phyloP scores from a whole-genome alignment of 2,113 vertebrate genomes.

The Chloroceryle aenea region DNA sequence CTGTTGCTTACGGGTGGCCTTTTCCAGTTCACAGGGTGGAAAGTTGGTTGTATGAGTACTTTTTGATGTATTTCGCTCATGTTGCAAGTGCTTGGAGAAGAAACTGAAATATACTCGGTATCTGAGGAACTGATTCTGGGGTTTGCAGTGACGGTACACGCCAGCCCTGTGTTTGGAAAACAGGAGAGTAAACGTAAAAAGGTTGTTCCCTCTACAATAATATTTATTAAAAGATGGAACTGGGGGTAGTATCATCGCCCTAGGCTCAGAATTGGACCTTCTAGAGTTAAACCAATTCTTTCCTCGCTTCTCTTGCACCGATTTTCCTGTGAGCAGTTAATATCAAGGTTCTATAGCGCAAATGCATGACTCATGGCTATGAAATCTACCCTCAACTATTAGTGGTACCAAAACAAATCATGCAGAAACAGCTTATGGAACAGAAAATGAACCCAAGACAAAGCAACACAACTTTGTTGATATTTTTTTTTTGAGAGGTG shows the following conservation, averaged over 20 bases:
- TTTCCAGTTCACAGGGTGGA: neutral
- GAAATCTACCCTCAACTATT: neutral
- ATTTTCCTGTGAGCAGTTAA: neutral
- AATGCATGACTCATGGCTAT: neutral
- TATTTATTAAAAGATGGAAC: neutral
- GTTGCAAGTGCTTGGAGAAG: neutral
- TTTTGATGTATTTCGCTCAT: neutral
- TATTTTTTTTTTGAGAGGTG: neutral
- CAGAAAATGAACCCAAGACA: neutral
- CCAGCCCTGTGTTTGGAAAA: constrained; percentile 31
- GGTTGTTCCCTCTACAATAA: neutral
- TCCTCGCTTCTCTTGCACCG: neutral
- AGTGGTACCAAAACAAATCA: neutral
- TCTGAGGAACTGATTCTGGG: neutral
- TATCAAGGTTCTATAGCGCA: neutral
- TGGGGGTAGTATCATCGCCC: neutral
- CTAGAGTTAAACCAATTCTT: neutral
- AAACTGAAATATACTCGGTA: neutral
- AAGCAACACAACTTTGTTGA: neutral
- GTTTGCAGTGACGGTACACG: neutral
- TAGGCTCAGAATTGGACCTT: neutral
- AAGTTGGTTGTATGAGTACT: neutral
- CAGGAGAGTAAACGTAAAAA: neutral
- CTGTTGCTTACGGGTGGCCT: neutral
- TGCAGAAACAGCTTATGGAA: neutral